phyloP scores from a whole-genome alignment of 1,140 invertebrate genomes.

The Anastatus disparis region DNA sequence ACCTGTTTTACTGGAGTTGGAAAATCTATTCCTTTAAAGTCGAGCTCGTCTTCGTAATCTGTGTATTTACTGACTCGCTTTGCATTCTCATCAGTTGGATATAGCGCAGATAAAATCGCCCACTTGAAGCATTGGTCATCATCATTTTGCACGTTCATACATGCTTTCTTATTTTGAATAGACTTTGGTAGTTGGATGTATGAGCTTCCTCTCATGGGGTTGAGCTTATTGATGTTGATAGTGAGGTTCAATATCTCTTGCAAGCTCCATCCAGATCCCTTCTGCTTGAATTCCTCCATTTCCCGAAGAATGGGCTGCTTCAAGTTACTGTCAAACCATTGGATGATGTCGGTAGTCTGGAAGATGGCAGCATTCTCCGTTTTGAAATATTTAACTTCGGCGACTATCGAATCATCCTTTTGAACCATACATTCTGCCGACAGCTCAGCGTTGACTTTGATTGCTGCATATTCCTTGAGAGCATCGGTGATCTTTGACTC shows the following conservation, averaged over 20 bases:
- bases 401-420: too few relatives aligned
- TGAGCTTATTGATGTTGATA: conserved; percentile 20
- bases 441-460: too few relatives aligned
- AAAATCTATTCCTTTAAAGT: conserved; percentile 10
- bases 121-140: conserved; percentile 7
- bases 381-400: too few relatives aligned
- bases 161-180: background rate
- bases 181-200: background rate
- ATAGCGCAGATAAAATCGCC: background rate
- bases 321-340: too few relatives aligned
- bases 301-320: background rate
- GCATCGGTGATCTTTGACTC: too few relatives aligned
- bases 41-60: background rate
- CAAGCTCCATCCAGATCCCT: conserved; percentile 22
- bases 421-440: too few relatives aligned
- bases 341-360: too few relatives aligned
- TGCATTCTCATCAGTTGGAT: background rate
- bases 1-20: background rate
- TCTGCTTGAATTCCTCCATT: conserved; percentile 30
- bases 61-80: background rate
- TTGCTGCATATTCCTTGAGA: too few relatives aligned
- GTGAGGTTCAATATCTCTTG: background rate
- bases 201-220: conserved; percentile 19
- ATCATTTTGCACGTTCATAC: background rate
- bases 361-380: too few relatives aligned